These are phyloP conservation scores for Falco peregrinus DNA, from an alignment of 2,797 vertebrate species.

Conservation along the genomic window DNA sequence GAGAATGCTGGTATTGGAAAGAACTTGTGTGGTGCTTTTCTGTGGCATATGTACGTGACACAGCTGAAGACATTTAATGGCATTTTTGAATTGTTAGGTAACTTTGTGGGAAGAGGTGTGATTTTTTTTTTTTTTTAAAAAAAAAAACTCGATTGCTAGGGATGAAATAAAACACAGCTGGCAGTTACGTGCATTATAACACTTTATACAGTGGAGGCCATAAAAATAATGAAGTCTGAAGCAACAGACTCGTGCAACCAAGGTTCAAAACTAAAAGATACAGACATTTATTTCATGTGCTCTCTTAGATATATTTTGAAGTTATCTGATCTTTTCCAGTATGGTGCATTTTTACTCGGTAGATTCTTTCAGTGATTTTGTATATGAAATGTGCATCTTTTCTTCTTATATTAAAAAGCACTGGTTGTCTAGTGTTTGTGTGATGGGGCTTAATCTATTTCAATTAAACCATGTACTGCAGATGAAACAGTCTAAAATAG, in stretches of 20 bases:
- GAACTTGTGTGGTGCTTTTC: not conserved
- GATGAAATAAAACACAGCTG: slow-evolving; percentile 42
- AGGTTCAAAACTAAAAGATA: not conserved
- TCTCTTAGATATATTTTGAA: not conserved
- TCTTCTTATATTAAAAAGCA: not conserved
- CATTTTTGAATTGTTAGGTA: not conserved
- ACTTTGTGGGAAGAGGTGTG: not conserved
- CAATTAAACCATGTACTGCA: not conserved
- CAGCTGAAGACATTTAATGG: not conserved
- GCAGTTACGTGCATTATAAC: not conserved
- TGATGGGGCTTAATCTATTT: not conserved
- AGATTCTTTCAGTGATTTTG: not conserved
- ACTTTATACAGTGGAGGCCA: not conserved
- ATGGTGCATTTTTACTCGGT: not conserved
- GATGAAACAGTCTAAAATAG: not conserved
- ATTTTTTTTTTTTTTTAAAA: not conserved
- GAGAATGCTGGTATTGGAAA: not conserved
- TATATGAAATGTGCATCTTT: not conserved
- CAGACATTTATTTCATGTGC: not conserved
- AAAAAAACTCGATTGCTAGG: not conserved
- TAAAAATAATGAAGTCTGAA: slow-evolving; percentile 50
- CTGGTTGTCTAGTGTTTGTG: not conserved
- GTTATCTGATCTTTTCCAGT: not conserved
- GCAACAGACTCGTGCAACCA: not conserved
- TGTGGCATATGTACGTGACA: not conserved